Evolutionary conservation across 1,140 invertebrate genomes (phyloP).

Genomic region (Antheraea mylitta): DNA sequence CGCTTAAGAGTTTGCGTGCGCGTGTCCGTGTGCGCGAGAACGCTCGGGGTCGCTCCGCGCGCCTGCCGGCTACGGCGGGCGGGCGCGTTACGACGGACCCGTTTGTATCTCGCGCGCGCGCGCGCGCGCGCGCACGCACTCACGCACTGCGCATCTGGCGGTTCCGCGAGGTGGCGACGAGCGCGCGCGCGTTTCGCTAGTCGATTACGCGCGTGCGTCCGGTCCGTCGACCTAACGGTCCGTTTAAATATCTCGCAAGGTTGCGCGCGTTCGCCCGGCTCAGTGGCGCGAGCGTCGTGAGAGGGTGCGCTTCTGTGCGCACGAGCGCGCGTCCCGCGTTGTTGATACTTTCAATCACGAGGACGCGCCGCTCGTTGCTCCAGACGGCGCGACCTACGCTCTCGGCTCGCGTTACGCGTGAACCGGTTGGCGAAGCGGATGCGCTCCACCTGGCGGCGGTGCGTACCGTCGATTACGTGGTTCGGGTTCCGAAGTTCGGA

Average conservation of each 20-base stretch:
- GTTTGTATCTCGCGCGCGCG: too few relatives aligned
- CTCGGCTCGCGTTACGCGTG: too few relatives aligned
- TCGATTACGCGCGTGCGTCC: neutral
- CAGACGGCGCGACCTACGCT: too few relatives aligned
- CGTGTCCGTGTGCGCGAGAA: too few relatives aligned
- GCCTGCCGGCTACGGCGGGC: neutral
- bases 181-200: too few relatives aligned
- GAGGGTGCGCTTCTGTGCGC: neutral
- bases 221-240: neutral
- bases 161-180: conserved; percentile 11
- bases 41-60: conserved; percentile 5
- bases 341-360: neutral
- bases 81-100: too few relatives aligned
- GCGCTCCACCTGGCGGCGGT: neutral
- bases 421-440: neutral
- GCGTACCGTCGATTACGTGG: too few relatives aligned
- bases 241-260: conserved; percentile 29
- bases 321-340: neutral
- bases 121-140: too few relatives aligned
- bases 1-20: too few relatives aligned
- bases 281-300: neutral
- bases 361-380: neutral
- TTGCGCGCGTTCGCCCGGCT: conserved; percentile 6
- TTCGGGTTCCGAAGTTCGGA: too few relatives aligned
- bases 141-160: conserved; percentile 14